Evolutionary conservation across 2,888 invertebrate genomes (phyloP).

Genomic region (Rhagium mordax): DNA sequence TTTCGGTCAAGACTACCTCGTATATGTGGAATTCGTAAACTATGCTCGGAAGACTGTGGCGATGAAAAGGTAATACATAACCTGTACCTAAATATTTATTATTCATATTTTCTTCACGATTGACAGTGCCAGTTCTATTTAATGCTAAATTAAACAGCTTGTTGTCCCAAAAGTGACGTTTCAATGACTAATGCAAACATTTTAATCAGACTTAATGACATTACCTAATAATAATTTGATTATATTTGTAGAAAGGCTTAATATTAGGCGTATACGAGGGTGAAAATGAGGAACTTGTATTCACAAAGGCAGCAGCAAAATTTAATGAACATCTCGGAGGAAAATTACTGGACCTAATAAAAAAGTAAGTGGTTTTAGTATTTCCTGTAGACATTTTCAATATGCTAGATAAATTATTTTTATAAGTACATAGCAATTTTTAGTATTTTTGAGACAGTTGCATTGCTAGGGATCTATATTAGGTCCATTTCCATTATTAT

Average conservation of each 20-base stretch:
- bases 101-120: too few relatives aligned
- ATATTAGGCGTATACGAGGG: constrained; percentile 73
- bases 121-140: too few relatives aligned
- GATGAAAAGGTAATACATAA: constrained; percentile 51
- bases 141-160: too few relatives aligned
- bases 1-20: constrained; percentile 49
- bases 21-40: constrained; percentile 41
- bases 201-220: too few relatives aligned
- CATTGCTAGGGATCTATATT: too few relatives aligned
- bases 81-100: too few relatives aligned
- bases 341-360: constrained; percentile 71
- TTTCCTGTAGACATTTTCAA: too few relatives aligned
- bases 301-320: constrained; percentile 72
- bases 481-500: not conserved
- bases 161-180: too few relatives aligned
- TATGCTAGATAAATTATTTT: too few relatives aligned
- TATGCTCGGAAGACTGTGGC: constrained; percentile 52
- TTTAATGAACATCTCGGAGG: constrained; percentile 72
- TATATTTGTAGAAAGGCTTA: constrained; percentile 70
- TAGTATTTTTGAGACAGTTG: not conserved
- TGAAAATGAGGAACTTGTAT: constrained; percentile 68
- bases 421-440: too few relatives aligned
- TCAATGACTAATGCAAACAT: too few relatives aligned
- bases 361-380: constrained; percentile 69
- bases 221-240: too few relatives aligned